Evolutionary conservation across 2,888 invertebrate genomes (phyloP).

Genomic region (Apodemia duryi): DNA sequence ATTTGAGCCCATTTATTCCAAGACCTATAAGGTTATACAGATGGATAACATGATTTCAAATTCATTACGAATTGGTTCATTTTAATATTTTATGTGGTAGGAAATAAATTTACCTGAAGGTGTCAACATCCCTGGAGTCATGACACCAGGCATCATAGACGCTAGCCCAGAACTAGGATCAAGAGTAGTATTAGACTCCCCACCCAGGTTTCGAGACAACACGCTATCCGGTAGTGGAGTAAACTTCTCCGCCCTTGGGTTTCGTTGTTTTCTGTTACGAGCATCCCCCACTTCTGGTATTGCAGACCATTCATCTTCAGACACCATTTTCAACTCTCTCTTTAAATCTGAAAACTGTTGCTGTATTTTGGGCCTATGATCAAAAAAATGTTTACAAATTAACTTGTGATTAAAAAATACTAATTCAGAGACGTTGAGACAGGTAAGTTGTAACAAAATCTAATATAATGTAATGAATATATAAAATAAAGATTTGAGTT

Average conservation of each 20-base stretch:
- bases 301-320: slow-evolving; percentile 96
- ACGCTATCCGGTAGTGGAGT: slow-evolving; percentile 99
- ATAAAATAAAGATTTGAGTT: too few species aligned
- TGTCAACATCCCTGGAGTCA: slow-evolving; percentile 92
- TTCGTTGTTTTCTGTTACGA: slow-evolving; percentile 96
- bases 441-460: too few species aligned
- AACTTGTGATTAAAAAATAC: too few species aligned
- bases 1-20: too few species aligned
- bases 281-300: slow-evolving; percentile 99
- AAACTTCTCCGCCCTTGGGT: slow-evolving; percentile 96
- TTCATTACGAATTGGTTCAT: neutral
- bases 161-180: slow-evolving; percentile 93
- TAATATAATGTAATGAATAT: too few species aligned
- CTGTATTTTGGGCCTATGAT: slow-evolving; percentile 94
- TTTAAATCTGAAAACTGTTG: slow-evolving; percentile 99
- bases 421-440: too few species aligned
- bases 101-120: slow-evolving; percentile 80
- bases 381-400: neutral
- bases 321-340: slow-evolving; percentile 88
- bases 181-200: slow-evolving; percentile 87
- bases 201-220: slow-evolving; percentile 90
- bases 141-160: slow-evolving; percentile 91
- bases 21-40: too few species aligned
- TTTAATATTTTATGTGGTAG: neutral
- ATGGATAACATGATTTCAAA: too few species aligned